phyloP scores from a whole-genome alignment of 2,888 invertebrate genomes.

The Macrophya annulata region DNA sequence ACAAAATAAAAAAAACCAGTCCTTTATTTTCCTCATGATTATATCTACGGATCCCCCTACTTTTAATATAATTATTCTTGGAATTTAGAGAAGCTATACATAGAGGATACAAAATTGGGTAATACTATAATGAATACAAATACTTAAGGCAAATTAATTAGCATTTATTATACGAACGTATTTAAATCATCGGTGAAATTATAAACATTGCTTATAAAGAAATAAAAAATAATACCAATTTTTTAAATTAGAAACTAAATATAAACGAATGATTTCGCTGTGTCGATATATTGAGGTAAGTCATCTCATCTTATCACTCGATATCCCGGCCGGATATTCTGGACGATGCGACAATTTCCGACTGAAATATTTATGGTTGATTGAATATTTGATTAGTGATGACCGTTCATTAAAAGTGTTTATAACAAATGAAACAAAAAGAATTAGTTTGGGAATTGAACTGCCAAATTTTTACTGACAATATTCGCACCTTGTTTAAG shows the following conservation, averaged over 20 bases:
- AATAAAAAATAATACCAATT: neutral
- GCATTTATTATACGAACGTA: too few relatives aligned
- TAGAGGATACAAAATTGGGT: neutral
- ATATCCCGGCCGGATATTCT: neutral
- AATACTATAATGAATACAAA: neutral
- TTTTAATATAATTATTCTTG: neutral
- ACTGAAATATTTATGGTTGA: neutral
- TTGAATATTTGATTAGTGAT: too few relatives aligned
- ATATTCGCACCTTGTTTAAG: too few relatives aligned
- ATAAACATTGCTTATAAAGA: neutral
- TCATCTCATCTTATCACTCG: neutral
- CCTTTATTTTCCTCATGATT: neutral
- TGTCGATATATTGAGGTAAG: neutral
- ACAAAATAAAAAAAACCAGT: neutral
- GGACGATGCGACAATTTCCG: neutral
- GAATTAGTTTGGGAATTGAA: too few relatives aligned
- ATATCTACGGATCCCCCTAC: neutral
- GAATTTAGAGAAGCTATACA: too few relatives aligned
- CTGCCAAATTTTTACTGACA: too few relatives aligned
- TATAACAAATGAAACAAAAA: too few relatives aligned
- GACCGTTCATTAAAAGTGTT: too few relatives aligned
- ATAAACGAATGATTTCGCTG: neutral
- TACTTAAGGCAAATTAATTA: neutral
- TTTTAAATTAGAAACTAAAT: neutral
- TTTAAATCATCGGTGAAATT: too few relatives aligned